Evolutionary conservation across 2,888 invertebrate genomes (phyloP).

Genomic region (Microctonus aethiopoides): DNA sequence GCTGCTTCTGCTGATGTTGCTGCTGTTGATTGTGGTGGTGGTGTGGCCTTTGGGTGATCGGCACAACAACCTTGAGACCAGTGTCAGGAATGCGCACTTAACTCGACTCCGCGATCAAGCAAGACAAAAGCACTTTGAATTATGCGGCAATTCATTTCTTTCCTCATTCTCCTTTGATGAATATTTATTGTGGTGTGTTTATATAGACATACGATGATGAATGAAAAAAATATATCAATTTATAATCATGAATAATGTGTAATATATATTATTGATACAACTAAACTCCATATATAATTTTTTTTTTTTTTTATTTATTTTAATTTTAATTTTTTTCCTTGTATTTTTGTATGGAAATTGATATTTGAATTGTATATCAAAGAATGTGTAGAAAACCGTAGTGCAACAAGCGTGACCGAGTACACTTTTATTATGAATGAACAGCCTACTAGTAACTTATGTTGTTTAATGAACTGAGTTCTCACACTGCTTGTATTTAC

Average conservation of each 20-base stretch:
- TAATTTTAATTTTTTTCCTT: too few species aligned
- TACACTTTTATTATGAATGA: background rate
- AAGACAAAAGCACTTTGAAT: constrained; percentile 9
- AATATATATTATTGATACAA: too few species aligned
- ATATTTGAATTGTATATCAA: background rate
- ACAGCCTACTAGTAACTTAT: background rate
- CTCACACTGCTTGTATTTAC: background rate
- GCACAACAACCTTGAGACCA: constrained; percentile 56
- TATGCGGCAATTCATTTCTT: background rate
- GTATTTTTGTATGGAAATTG: background rate
- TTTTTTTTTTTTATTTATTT: background rate
- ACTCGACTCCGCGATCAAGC: constrained; percentile 45
- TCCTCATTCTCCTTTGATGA: background rate
- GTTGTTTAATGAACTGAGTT: background rate
- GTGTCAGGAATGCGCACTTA: constrained; percentile 55
- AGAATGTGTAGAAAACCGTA: background rate
- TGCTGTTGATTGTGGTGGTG: constrained; percentile 4
- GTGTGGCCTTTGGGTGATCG: constrained; percentile 56
- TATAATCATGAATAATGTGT: too few species aligned
- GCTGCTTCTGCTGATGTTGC: background rate
- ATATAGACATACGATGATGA: background rate
- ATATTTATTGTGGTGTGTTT: background rate
- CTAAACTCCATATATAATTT: background rate
- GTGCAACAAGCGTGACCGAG: background rate
- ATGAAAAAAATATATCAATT: background rate